phyloP scores from a whole-genome alignment of 2,113 vertebrate genomes.

The Marmota flaviventris region DNA sequence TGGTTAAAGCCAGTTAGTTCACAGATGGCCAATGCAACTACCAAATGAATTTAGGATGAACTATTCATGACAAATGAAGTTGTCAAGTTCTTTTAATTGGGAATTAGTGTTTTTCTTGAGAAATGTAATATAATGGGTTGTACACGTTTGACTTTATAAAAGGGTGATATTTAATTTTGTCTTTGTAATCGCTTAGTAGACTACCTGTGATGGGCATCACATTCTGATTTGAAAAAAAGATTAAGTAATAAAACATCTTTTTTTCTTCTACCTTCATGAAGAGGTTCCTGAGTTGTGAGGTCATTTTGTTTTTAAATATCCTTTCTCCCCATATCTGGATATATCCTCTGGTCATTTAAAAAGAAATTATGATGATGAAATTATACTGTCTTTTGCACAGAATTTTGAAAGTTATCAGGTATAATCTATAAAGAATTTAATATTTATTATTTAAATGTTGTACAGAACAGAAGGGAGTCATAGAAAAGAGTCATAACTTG shows the following conservation, averaged over 20 bases:
- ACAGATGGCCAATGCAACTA: neutral
- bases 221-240: neutral
- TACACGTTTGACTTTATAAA: neutral
- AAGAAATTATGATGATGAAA: neutral
- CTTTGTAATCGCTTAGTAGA: neutral
- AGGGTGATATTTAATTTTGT: neutral
- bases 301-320: slow-evolving; percentile 8
- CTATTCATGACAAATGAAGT: neutral
- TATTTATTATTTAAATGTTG: neutral
- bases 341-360: neutral
- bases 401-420: neutral
- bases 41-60: neutral
- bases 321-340: neutral
- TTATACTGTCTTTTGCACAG: neutral
- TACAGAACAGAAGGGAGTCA: neutral
- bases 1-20: neutral
- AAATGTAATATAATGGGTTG: neutral
- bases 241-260: neutral
- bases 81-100: neutral
- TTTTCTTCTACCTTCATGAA: neutral
- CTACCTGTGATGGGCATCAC: neutral
- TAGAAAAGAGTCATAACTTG: neutral
- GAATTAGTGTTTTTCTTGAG: neutral
- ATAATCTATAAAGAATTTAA: slow-evolving; percentile 11
- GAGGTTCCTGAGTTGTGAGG: neutral